Conservation (phyloP, 2,888 invertebrate species). For the Orthosia gracilis region DNA sequence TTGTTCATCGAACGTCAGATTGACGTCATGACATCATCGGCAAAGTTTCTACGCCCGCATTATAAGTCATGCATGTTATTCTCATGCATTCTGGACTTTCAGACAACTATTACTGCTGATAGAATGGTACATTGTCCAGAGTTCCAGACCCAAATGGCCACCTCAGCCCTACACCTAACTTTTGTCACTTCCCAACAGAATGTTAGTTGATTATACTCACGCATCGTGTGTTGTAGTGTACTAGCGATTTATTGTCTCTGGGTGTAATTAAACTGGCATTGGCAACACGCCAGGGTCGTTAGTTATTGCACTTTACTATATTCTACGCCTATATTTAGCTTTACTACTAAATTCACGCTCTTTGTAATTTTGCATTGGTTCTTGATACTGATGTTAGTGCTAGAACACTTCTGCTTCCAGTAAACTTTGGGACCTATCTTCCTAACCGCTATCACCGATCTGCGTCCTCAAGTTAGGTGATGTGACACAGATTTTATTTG, state of each 20-base stretch:
- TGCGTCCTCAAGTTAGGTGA: not conserved
- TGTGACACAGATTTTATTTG: too few species aligned
- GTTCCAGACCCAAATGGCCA: not conserved
- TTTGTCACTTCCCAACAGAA: constrained; percentile 4
- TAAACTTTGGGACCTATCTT: not conserved
- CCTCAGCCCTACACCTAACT: not conserved
- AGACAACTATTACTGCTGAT: not conserved
- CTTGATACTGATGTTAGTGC: constrained; percentile 1
- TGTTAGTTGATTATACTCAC: constrained; percentile 27
- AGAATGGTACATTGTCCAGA: not conserved
- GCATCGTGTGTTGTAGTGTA: constrained; percentile 32
- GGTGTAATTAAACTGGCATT: constrained; percentile 61
- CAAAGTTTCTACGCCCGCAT: too few species aligned
- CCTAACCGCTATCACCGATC: not conserved
- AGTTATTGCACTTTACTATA: constrained; percentile 59
- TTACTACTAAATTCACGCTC: constrained; percentile 39
- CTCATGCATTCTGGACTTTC: too few species aligned
- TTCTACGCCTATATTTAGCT: constrained; percentile 47
- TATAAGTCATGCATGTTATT: too few species aligned
- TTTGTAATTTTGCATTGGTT: constrained; percentile 21
- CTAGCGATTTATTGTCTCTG: constrained; percentile 48
- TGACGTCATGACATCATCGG: too few species aligned
- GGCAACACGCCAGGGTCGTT: constrained; percentile 62
- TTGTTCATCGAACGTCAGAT: too few species aligned
- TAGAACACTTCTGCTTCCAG: not conserved